Evolutionary conservation across 2,888 invertebrate species (phyloP).

Genomic region (Drosophila imparisetae): DNA sequence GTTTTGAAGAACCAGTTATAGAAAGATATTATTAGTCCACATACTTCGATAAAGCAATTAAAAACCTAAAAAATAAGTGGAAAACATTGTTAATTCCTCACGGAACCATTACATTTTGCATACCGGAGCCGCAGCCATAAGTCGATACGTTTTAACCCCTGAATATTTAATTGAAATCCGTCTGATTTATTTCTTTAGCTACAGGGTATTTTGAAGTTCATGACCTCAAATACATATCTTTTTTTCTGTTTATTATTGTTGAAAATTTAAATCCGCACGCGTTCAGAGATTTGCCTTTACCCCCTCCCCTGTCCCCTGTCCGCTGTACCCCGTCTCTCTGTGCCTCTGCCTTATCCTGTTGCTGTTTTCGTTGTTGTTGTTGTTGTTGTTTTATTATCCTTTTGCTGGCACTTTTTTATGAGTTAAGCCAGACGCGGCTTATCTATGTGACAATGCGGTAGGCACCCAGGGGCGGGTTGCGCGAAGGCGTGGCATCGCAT

Average conservation of each 20-base stretch:
- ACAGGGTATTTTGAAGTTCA: conserved; percentile 16
- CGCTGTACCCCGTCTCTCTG: conserved; percentile 13
- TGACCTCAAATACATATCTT: background rate
- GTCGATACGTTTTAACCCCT: background rate
- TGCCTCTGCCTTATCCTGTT: conserved; percentile 2
- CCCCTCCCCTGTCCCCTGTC: background rate
- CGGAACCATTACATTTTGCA: background rate
- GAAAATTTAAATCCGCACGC: conserved; percentile 79
- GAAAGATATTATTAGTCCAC: too few species aligned
- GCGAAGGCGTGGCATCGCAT: conserved; percentile 3
- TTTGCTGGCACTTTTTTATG: conserved; percentile 80
- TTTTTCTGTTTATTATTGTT: conserved; percentile 72
- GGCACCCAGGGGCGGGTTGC: conserved; percentile 56
- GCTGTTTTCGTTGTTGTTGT: conserved; percentile 2
- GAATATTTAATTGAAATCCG: background rate
- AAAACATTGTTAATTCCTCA: too few species aligned
- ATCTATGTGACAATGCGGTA: conserved; percentile 81
- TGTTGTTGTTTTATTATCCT: conserved; percentile 74
- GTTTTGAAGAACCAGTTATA: too few species aligned
- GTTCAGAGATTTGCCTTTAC: conserved; percentile 53
- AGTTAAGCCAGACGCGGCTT: conserved; percentile 82
- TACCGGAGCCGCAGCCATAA: accelerated
- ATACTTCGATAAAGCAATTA: too few species aligned
- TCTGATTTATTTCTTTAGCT: background rate
- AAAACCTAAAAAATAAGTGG: background rate